Base-by-base conservation (phyloP, 92 coral and sea anemone genomes). In the Actinernus sp. region DNA sequence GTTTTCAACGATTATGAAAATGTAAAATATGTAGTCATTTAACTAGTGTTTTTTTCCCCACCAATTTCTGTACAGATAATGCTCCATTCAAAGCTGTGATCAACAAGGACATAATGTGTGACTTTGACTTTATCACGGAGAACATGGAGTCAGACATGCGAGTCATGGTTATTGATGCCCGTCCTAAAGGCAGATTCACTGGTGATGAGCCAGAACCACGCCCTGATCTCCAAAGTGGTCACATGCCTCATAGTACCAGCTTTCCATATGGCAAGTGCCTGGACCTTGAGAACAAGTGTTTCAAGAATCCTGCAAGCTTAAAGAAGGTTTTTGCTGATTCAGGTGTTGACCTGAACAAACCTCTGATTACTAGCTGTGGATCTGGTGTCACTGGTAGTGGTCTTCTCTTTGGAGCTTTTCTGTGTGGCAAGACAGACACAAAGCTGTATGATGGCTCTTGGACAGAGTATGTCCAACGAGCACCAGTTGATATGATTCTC, bases 371-470 rank as follows among this genome's bases (percentile, higher is more conserved):
- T 18, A 73, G 96, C 34, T 94, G 98, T 91, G 98, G 97, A 1
- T 87, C 97, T 23, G 98, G 97, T 2, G 73, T 94, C 17, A 75
- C 95, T 21, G 97, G 92, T 0, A 63, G 85, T 31, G 62, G 94
- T 17, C 26, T 94, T 20, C 68, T 88, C 31, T 75, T 94, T 49
- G 98, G 88, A 0, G 73, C 92, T 22, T 84, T 83, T 58, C 62
- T 87, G 79, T 68, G 90, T 81, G 97, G 92, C 7, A 84, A 81
- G 47, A 72, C 65, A 2, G 95, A 91, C 76, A 84, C 83, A 27
- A 84, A 55, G 63, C 79, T 94, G 31, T 94, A 91, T 33, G 98
- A 94, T 77, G 98, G 98, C 24, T 91, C 98, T 1, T 94, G 98
- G 98, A 81, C 88, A 0, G 98, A 94, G 57, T 94, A 81, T 83